A percentile compares a stretch with the other conserved stretches of the same genome.
These are phyloP conservation scores for Trissonchulus latispiculum DNA, from an alignment of 2,888 invertebrate genomes.

Conservation along the genomic window DNA sequence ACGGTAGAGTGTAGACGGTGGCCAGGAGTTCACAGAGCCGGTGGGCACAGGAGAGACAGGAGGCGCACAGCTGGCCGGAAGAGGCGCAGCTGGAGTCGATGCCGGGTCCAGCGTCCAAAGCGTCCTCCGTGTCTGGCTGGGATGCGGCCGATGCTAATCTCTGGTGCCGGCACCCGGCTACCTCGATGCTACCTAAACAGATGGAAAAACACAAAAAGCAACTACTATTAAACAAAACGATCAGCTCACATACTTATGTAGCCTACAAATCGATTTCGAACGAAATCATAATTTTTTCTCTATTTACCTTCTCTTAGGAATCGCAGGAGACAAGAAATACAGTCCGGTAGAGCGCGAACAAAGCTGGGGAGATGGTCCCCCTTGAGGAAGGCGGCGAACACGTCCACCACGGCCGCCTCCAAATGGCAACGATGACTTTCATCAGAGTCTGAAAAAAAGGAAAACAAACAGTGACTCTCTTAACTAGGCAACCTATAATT, in stretches of 20 bases:
- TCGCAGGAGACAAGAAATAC: conserved; percentile 74
- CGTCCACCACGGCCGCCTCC: conserved; percentile 56
- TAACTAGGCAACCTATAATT: neutral
- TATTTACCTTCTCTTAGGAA: conserved; percentile 51
- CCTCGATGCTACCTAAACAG: too few relatives aligned
- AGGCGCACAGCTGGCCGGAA: neutral
- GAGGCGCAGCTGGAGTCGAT: too few relatives aligned
- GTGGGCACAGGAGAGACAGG: neutral
- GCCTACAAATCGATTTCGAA: too few relatives aligned
- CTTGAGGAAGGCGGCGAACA: conserved; percentile 81
- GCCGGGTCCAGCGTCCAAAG: too few relatives aligned
- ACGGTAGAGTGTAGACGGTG: conserved; percentile 30
- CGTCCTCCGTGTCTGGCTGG: too few relatives aligned
- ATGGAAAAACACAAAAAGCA: neutral
- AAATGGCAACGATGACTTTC: conserved; percentile 28
- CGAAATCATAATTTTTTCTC: too few relatives aligned
- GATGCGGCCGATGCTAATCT: too few relatives aligned
- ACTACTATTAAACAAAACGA: neutral
- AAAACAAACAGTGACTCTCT: too few relatives aligned
- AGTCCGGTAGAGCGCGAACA: conserved; percentile 84
- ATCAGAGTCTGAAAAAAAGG: too few relatives aligned
- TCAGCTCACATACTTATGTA: too few relatives aligned
- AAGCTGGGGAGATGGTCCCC: conserved; percentile 87
- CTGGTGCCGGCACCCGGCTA: too few relatives aligned
- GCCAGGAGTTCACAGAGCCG: neutral